These are phyloP conservation scores for Notarius lentiginosus DNA, from an alignment of 2,113 vertebrate species.

Conservation along the genomic window DNA sequence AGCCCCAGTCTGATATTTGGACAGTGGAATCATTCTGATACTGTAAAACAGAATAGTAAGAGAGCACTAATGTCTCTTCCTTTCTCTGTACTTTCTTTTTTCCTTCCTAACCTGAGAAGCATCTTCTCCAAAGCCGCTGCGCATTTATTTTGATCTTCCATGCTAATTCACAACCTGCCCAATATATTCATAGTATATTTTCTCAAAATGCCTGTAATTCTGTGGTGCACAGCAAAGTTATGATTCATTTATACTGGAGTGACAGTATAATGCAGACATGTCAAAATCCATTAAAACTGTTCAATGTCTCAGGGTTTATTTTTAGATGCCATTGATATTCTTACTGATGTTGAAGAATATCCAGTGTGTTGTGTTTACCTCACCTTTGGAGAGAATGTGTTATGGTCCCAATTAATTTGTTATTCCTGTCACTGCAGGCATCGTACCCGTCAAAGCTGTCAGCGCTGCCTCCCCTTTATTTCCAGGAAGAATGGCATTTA, in stretches of 20 bases:
- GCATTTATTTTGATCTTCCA: conserved; percentile 92
- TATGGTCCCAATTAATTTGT: conserved; percentile 99
- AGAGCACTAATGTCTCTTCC: conserved; percentile 60
- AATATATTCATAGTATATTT: conserved; percentile 85
- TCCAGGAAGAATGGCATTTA: conserved; percentile 77
- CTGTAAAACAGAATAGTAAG: conserved; percentile 51
- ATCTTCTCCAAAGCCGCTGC: conserved; percentile 78
- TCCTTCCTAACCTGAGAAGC: conserved; percentile 65
- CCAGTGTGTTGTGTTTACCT: conserved; percentile 99
- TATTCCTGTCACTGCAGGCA: conserved; percentile 99
- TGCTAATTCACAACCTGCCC: conserved; percentile 93
- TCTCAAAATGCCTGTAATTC: conserved; percentile 99
- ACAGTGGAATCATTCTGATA: conserved; percentile 66
- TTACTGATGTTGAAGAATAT: conserved; percentile 99
- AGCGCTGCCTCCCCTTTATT: conserved; percentile 82
- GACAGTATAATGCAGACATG: conserved; percentile 99
- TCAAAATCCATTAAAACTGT: conserved; percentile 99
- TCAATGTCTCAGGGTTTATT: conserved; percentile 99
- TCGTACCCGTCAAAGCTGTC: conserved; percentile 96
- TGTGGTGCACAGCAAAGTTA: conserved; percentile 95
- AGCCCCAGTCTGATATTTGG: conserved; percentile 72
- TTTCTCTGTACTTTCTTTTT: conserved; percentile 55
- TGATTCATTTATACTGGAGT: conserved; percentile 99
- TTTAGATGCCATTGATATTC: conserved; percentile 99
- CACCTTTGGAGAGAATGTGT: conserved; percentile 99